phyloP scores from a whole-genome alignment of 64 coral and sea anemone species.

The Exaiptasia diaphana region DNA sequence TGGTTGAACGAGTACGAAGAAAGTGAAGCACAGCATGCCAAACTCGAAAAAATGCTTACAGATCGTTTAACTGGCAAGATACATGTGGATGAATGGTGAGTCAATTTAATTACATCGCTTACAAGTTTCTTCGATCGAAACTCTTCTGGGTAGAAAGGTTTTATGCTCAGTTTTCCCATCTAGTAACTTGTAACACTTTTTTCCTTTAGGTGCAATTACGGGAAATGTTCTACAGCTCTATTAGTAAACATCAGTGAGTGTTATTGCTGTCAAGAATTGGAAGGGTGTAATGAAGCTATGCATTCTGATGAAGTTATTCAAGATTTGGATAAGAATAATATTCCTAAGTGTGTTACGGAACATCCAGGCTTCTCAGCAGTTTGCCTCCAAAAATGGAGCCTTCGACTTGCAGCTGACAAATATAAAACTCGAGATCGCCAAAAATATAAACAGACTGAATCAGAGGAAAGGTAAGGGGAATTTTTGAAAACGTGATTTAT shows the following conservation, averaged over 20 bases:
- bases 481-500: too few species aligned
- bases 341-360: slow-evolving; percentile 1
- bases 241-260: slow-evolving; percentile 18
- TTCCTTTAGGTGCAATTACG: slow-evolving; percentile 18
- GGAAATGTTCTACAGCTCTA: not conserved
- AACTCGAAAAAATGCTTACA: not conserved
- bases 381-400: slow-evolving; percentile 38
- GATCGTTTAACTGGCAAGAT: not conserved
- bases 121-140: too few species aligned
- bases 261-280: slow-evolving; percentile 28
- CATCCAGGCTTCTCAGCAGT: slow-evolving; percentile 12
- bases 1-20: not conserved
- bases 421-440: not conserved
- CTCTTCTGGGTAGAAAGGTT: too few species aligned
- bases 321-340: not conserved
- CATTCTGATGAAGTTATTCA: slow-evolving; percentile 5
- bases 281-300: slow-evolving; percentile 20
- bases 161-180: too few species aligned
- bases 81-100: not conserved
- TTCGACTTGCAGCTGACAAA: slow-evolving; percentile 24
- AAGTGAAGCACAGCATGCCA: not conserved
- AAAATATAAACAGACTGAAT: slow-evolving; percentile 11
- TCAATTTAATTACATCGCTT: not conserved
- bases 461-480: slow-evolving; percentile 46
- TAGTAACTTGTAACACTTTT: not conserved